Base-by-base conservation (phyloP, 2,797 vertebrate genomes). In the Pterois miles region DNA sequence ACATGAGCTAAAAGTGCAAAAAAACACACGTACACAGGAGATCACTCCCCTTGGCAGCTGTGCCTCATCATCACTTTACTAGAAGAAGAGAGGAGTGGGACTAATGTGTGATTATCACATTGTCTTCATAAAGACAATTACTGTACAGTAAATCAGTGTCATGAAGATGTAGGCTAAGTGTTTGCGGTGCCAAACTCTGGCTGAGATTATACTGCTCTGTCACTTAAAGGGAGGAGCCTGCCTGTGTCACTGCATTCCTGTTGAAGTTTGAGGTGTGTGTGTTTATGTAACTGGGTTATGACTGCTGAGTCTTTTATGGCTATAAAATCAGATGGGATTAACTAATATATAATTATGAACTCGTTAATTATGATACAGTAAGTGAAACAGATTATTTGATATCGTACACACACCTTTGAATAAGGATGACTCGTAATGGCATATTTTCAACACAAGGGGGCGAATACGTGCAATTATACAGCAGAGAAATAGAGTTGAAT, bases 181-280 rank as follows among this genome's bases (percentile, higher is more conserved):
- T 56, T 13, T 66, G 33, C 14, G 3, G 43, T 23, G 16, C 70
- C 68, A 81, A 71, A 59, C 36, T 12, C 33, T 56, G 58, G 58
- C 18, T 31, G 63, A 13, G 74, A 65, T 71, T 25, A 64, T 36
- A 7, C 33, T 80, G 63, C 38, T 54, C 13, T 75, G 75, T 63
- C 65, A 67, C 43, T 46, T 38, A 25, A 62, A 74, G 65, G 88
- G 83, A 87, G 87, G 79, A 85, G 63, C 53, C 43, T 2, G 36
- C 84, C 71, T 80, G 85, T 85, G 82, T 71, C 71, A 48, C 74
- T 53, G 74, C 91, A 93, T 92, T 92, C 90, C 83, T 76, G 16
- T 57, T 82, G 18, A 57, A 31, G n/a, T 76, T 71, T 57, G 40
- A 79, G 75, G 81, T 65, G 83, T 84, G 83, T 58, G 54, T 60